These are phyloP conservation scores for Microtus ochrogaster DNA, from an alignment of 2,113 vertebrate species.

Conservation along the genomic window DNA sequence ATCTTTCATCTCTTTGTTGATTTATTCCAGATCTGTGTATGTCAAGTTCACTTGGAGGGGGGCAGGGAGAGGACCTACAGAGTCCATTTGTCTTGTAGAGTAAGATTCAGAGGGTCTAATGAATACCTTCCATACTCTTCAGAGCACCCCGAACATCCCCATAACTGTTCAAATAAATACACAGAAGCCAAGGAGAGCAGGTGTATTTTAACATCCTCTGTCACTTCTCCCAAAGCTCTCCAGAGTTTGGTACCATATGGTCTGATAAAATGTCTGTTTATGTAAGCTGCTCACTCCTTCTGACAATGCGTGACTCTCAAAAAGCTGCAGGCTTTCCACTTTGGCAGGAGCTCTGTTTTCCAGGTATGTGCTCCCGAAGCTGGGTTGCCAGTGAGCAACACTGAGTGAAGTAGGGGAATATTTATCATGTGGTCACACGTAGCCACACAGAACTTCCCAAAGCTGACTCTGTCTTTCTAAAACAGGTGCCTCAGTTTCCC, in stretches of 20 bases:
- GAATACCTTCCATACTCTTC: constrained; percentile 43
- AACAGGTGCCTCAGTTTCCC: neutral
- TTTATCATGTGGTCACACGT: neutral
- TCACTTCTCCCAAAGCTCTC: neutral
- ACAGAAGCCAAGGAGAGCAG: constrained; percentile 46
- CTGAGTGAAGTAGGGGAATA: neutral
- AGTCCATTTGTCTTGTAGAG: constrained; percentile 28
- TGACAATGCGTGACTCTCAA: neutral
- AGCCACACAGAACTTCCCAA: neutral
- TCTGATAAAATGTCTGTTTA: neutral
- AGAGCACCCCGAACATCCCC: constrained; percentile 9
- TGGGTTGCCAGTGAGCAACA: neutral
- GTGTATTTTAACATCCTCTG: neutral
- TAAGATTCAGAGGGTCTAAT: constrained; percentile 33
- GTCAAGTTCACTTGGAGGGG: constrained; percentile 20
- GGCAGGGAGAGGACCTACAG: neutral
- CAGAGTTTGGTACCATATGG: neutral
- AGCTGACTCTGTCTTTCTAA: neutral
- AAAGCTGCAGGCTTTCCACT: neutral
- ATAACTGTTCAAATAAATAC: constrained; percentile 48
- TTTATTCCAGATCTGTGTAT: constrained; percentile 54
- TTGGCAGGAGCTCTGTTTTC: constrained; percentile 12
- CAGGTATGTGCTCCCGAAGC: neutral
- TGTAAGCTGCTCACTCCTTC: neutral
- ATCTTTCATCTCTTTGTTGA: neutral